Evolutionary conservation across 1,140 invertebrate genomes (phyloP), one percentile per base, ranked within the genome.

Genomic region (Nixonia krombeini): DNA sequence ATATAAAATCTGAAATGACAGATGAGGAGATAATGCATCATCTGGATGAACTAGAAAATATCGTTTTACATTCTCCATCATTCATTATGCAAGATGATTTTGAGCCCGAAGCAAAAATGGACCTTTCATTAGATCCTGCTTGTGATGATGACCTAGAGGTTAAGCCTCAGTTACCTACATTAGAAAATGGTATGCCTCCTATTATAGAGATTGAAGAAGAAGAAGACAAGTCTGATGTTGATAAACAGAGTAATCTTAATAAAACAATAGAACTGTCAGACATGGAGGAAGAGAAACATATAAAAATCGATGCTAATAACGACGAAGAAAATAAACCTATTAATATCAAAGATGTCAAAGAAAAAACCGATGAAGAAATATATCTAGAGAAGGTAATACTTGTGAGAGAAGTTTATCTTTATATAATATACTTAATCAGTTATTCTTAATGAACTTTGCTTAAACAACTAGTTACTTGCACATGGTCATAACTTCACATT

Each of bases 11-110:
- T 3, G 70, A 79, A 38, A 57, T 80, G 35, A 81, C 75, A 4
- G 75, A 82, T 58, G 79, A 82, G 70, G 80, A 82, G 23, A 73
- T 82, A 13, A 74, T 83, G 73, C 47, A 72, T 41, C 72, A 83
- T 59, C 61, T 81, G 18, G 78, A 82, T 65, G 76, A 80, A 26
- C 77, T 83, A 15, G 81, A 83, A 72, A 82, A 78, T 46, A 78
- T 79, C 40, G 75, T 74, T n/a, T 35, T 83, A 8, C 59, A 76
- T 53, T 64, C 75, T n/a, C 62, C 62, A 35, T 57, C 57, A 23
- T 65, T 65, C 16, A 65, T 63, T 1, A 58, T 70, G 52, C 56
- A 70, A 26, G 56, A 73, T 47, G 68, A 75, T 38, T 66, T 67
- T 58, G 44, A 70, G 37, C n/a, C 47, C 26, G 61, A 70, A 3